Evolutionary conservation across 2,113 vertebrate genomes (phyloP).

Genomic region (Daboia siamensis): DNA sequence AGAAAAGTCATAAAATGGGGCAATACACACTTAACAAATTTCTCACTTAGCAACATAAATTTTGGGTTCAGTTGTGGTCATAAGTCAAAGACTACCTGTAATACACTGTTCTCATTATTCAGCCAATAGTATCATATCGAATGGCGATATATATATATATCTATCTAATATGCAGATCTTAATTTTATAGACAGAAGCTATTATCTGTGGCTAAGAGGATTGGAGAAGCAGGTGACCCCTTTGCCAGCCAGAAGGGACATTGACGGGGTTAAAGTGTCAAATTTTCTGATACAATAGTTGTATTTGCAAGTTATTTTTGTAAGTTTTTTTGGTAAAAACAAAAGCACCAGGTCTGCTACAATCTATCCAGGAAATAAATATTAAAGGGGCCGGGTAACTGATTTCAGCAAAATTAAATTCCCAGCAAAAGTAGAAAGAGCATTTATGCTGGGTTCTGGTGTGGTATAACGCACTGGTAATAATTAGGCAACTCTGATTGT

Average conservation of each 20-base stretch:
- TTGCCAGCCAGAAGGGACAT: neutral
- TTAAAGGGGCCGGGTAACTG: slow-evolving; percentile 16
- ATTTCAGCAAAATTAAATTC: slow-evolving; percentile 13
- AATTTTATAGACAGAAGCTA: neutral
- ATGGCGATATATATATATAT: neutral
- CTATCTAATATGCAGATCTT: neutral
- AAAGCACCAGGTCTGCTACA: neutral
- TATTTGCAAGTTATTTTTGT: no score
- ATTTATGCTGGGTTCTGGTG: accelerated
- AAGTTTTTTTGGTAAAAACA: neutral
- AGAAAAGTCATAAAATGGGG: no score
- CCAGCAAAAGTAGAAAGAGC: neutral
- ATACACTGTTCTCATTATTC: neutral
- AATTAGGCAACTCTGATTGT: neutral
- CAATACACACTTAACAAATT: no score
- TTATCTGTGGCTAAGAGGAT: neutral
- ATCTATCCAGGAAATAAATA: neutral
- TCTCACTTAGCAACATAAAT: no score
- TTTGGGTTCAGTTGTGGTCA: no score
- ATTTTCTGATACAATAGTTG: neutral
- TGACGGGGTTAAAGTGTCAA: neutral
- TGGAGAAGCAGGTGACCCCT: neutral
- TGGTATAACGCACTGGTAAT: neutral
- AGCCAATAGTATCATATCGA: neutral
- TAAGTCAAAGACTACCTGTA: no score